Evolutionary conservation across 2,888 invertebrate species (phyloP).

Genomic region (Cephus spinipes): DNA sequence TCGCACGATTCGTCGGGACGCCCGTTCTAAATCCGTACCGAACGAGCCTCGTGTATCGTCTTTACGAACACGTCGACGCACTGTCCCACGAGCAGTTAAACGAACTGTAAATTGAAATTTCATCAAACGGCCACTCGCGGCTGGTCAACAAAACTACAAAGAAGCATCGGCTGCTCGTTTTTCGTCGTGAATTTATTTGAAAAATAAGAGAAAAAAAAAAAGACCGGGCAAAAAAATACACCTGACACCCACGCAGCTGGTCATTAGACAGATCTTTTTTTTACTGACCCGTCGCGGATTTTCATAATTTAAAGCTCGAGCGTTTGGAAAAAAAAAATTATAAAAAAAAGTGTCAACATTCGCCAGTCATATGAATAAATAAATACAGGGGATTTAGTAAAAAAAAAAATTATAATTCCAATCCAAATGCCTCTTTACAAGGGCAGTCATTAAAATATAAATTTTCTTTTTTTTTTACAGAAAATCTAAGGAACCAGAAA

Average conservation of each 20-base stretch:
- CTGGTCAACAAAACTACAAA: background rate
- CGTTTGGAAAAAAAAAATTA: background rate
- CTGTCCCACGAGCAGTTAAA: slow-evolving; percentile 11
- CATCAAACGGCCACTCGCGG: background rate
- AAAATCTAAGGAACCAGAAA: background rate
- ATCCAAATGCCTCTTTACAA: background rate
- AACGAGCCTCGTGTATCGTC: slow-evolving; percentile 3
- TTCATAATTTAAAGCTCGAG: background rate
- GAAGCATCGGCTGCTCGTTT: background rate
- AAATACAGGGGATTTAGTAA: background rate
- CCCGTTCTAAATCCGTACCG: slow-evolving; percentile 20
- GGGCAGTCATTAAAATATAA: background rate
- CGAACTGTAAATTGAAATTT: slow-evolving; percentile 15
- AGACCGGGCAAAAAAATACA: background rate
- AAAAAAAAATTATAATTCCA: background rate
- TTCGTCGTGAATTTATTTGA: background rate
- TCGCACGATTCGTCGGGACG: slow-evolving; percentile 5
- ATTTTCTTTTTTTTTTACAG: background rate
- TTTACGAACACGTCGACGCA: slow-evolving; percentile 16
- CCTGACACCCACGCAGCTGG: background rate
- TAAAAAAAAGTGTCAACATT: background rate
- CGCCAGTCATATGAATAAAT: no score
- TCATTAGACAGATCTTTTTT: background rate
- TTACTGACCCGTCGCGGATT: background rate
- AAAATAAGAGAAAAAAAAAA: slow-evolving; percentile 3